Evolutionary conservation across 1,140 invertebrate species (phyloP), one percentile per base, ranked within the genome.

Genomic region (Drosophila insularis): DNA sequence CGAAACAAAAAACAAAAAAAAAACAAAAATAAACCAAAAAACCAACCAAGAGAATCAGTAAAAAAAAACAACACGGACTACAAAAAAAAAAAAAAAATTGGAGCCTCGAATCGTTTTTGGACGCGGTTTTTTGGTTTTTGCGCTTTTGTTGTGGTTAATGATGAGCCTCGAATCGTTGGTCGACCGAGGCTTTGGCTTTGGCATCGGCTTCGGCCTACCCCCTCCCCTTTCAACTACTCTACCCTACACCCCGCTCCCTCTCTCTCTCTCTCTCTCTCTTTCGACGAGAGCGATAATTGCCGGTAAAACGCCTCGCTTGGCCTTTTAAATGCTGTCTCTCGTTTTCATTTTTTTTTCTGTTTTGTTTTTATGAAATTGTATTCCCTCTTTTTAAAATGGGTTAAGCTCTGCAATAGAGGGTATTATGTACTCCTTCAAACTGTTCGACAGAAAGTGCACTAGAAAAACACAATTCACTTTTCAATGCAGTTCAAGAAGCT

Each of bases 261-360:
- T n/a, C n/a, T n/a, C n/a, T n/a, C n/a, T n/a, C n/a, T n/a, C 31
- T 10, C 10, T 6, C 58, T 32, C 21, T 17, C 6, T 21, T 21
- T 50, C 53, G 46, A 68, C 61, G 79, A 82, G 79, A 66, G 82
- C 84, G 84, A 87, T 87, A 87, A 87, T 87, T 87, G 84, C 85
- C 85, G 84, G 84, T 87, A 87, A 87, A 87, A 87, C 84, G 84
- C 84, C 84, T 87, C 84, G 80, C 84, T 87, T 87, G 84, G 80
- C 70, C 85, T 89, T 84, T 87, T 89, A 87, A 87, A 87, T 87
- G 84, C 85, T 84, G 80, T 59, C 65, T 80, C 80, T 75, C 63
- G 74, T 39, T 69, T 63, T 56, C 56, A 68, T 63, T 53, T 63
- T 27, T 27, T 27, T 27, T 27, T 27, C 27, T 19, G n/a, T 68